A percentile compares a stretch with the other conserved stretches of the same genome.
Evolutionary conservation across 2,888 invertebrate genomes (phyloP).

Genomic region (Allacma fusca): DNA sequence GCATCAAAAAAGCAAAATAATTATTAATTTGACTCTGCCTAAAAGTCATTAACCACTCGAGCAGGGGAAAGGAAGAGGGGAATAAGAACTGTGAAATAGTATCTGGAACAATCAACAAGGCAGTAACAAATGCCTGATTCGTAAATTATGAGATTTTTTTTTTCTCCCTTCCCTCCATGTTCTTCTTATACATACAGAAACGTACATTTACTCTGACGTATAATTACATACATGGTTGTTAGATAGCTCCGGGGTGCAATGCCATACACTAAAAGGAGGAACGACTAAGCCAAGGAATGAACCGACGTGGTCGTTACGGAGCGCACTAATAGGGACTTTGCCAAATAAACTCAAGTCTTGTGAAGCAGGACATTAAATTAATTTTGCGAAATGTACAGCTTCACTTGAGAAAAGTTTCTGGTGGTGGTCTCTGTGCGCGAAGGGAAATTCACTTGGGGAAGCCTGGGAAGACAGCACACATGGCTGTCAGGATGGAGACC

Average conservation of each 20-base stretch:
- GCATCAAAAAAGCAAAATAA: not conserved
- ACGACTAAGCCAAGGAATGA: no score
- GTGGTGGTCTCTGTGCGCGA: no score
- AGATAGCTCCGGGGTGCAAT: no score
- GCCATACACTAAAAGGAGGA: no score
- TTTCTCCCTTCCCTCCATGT: not conserved
- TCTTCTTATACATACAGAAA: no score
- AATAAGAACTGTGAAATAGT: not conserved
- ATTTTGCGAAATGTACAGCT: not conserved
- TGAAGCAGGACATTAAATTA: not conserved
- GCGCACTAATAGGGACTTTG: not conserved
- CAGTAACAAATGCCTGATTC: constrained; percentile 8
- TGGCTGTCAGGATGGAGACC: not conserved
- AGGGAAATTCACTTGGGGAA: no score
- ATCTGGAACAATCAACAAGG: constrained; percentile 12
- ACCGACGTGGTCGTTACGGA: no score
- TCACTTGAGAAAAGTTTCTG: no score
- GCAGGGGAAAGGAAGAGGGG: not conserved
- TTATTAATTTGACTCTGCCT: not conserved
- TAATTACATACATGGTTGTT: no score
- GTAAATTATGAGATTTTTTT: constrained; percentile 9
- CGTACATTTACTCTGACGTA: no score
- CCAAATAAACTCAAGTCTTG: not conserved
- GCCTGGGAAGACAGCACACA: no score
- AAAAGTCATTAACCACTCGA: not conserved